Base-by-base conservation (phyloP, 2,888 invertebrate species). In the Gortyna flavago region DNA sequence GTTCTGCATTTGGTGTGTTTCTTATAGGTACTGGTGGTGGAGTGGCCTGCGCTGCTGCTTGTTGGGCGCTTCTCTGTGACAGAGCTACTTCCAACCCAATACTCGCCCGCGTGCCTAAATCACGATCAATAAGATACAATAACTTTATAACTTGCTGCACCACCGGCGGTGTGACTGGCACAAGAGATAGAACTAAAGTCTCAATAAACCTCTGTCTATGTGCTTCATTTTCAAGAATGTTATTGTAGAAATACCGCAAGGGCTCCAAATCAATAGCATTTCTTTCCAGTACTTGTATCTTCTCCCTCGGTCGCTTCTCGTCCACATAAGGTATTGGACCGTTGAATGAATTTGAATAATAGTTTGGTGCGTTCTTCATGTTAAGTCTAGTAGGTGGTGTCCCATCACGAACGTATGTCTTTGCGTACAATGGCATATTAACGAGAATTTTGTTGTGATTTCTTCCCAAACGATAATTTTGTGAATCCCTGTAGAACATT, bases 111-210 rank as follows among this genome's bases (percentile, higher is more conserved):
- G 94, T 96, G 1, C 98, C 98, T 79, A 98, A 97, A 67, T 98
- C 98, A 0, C 97, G 93, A 93, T 98, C 98, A 0, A 98, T 98
- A 89, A 98, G 97, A 29, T 97, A 94, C 91, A 99, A 98, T 91
- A 98, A 97, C 86, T 97, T 97, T 7, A 99, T 97, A 5, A 98
- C 98, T 75, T 98, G 97, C 87, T 98, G 97, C 93, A 98, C 25
- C 11, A 85, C 76, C 3, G 85, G 78, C 0, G 87, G 85, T 25
- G 85, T 80, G 1, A 84, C 85, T 59, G 72, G 64, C 16, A 61
- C 44, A 3, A 87, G 76, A 35, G 77, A 66, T 0, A 41, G 0
- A 29, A 76, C 67, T 13, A 85, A 0, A 35, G 73, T 87, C 0
- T 73, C 59, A 41, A 87, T 78, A 69, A 87, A 88, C 65, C 87